Base-by-base conservation (phyloP, 2,888 invertebrate species). In the Leptarthrus brevirostris region DNA sequence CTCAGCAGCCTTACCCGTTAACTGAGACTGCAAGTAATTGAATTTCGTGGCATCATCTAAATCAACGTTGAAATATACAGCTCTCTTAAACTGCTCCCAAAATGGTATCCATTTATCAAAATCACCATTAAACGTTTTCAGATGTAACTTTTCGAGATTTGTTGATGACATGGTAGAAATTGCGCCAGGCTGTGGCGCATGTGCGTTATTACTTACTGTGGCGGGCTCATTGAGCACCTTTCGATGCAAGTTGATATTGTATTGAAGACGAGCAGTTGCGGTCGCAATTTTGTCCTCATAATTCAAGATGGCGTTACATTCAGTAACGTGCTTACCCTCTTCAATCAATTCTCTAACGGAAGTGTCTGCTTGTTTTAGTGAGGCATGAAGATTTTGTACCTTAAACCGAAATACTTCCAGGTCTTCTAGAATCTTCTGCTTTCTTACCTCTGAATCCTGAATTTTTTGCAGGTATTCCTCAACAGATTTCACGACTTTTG, bases 31-130 rank as follows among this genome's bases (percentile, higher is more conserved):
- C n/a, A n/a, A n/a, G n/a, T n/a, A n/a, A n/a, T n/a, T n/a, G n/a
- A n/a, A n/a, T n/a, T n/a, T n/a, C n/a, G n/a, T n/a, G n/a, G n/a
- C n/a, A n/a, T n/a, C n/a, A n/a, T n/a, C n/a, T n/a, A n/a, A n/a
- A 54, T 54, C 53, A 20, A 22, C 53, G 53, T 54, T 54, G 18
- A 54, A 24, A 54, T 54, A 10, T 22, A 54, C 53, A 24, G 53
- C 53, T 12, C n/a, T 4, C 14, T 54, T 54, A 22, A 44, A 44
- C 44, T 44, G n/a, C 30, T 30, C 30, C 30, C 30, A 30, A 30
- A 30, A 30, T 30, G 30, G 30, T 5, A 54, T 10, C 53, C 53
- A 54, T n/a, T 54, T 18, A 16, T 54, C 53, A 54, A 54, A 16
- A 1, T 52, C 52, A 10, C 22, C 22, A 10, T 54, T 24, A 54